Base-by-base conservation (phyloP, 1,140 invertebrate genomes). In the Lepidostoma basale region DNA sequence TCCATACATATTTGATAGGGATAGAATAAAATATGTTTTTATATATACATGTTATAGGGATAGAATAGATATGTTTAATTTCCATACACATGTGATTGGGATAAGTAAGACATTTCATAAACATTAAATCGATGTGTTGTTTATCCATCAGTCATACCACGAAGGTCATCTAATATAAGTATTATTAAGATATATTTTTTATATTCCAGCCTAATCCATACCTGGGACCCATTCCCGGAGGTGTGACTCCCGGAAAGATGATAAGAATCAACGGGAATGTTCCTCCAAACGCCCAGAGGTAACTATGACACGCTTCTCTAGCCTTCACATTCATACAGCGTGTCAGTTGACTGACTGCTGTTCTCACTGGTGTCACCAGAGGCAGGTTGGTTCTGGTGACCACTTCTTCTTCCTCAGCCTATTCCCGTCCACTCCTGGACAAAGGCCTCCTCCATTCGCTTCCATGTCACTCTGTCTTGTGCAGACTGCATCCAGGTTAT, bases 161-260 rank as follows among this genome's bases (percentile, higher is more conserved):
- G n/a, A n/a, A n/a, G n/a, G n/a, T n/a, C n/a, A n/a, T n/a, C n/a
- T n/a, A n/a, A n/a, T n/a, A n/a, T n/a, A n/a, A n/a, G n/a, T n/a
- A n/a, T n/a, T n/a, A n/a, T n/a, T n/a, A n/a, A n/a, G n/a, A n/a
- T n/a, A n/a, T 45, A 25, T 28, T 63, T 26, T 45, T 66, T 68
- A 58, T 68, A 59, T 63, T 79, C 77, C 1, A 87, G 86, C 68
- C 75, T 18, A 74, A 85, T 62, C 85, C 85, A 68, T 85, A 82
- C 65, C 74, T 83, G 16, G 81, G 83, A 26, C 76, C 78, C 3
- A 85, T 88, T 33, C 81, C 82, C 3, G 83, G 81, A n/a, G 86
- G 86, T 1, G 78, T 88, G 59, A 78, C 78, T 72, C 83, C 86
- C 5, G 88, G 88, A 3, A 81, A 84, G 69, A 85, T 89, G 79